These are phyloP conservation scores for Drosophila neocordata DNA, from an alignment of 1,140 invertebrate species.

Conservation along the genomic window DNA sequence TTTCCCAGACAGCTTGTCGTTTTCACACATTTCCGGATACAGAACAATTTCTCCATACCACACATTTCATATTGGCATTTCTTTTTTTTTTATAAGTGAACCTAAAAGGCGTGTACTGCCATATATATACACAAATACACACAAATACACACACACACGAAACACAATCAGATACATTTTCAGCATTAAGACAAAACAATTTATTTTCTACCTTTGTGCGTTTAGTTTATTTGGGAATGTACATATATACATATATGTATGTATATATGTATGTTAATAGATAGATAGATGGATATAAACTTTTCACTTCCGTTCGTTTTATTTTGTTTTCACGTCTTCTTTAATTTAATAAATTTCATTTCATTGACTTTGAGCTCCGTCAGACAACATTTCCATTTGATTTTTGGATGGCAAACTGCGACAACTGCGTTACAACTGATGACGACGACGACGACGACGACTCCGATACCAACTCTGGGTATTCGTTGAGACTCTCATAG, in stretches of 20 bases:
- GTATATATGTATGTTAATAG: not conserved
- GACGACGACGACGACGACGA: slow-evolving; percentile 29
- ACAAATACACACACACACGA: slow-evolving; percentile 19
- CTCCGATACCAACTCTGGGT: slow-evolving; percentile 36
- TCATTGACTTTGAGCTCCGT: slow-evolving; percentile 32
- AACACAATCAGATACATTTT: slow-evolving; percentile 64
- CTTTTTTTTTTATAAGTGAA: slow-evolving; percentile 45
- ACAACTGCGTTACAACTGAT: slow-evolving; percentile 14
- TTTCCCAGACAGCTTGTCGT: slow-evolving; percentile 60
- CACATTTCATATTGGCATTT: slow-evolving; percentile 51
- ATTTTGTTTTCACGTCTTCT: slow-evolving; percentile 58
- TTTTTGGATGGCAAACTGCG: slow-evolving; percentile 7
- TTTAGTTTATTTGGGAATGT: slow-evolving; percentile 53
- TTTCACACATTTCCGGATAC: slow-evolving; percentile 33
- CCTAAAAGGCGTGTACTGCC: slow-evolving; percentile 69
- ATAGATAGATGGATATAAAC: slow-evolving; percentile 18
- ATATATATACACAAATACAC: slow-evolving; percentile 35
- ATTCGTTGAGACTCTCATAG: slow-evolving; percentile 28
- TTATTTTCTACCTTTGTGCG: slow-evolving; percentile 61
- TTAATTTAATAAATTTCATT: slow-evolving; percentile 80
- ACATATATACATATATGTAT: slow-evolving; percentile 13
- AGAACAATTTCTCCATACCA: slow-evolving; percentile 18
- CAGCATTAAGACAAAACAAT: slow-evolving; percentile 45
- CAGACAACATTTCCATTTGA: slow-evolving; percentile 29
- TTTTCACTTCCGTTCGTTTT: slow-evolving; percentile 69